Percentiles rank a stretch among this genome's conserved stretches.
Conservation (phyloP, 2,888 invertebrate genomes). For the Drosophila multiciliata region DNA sequence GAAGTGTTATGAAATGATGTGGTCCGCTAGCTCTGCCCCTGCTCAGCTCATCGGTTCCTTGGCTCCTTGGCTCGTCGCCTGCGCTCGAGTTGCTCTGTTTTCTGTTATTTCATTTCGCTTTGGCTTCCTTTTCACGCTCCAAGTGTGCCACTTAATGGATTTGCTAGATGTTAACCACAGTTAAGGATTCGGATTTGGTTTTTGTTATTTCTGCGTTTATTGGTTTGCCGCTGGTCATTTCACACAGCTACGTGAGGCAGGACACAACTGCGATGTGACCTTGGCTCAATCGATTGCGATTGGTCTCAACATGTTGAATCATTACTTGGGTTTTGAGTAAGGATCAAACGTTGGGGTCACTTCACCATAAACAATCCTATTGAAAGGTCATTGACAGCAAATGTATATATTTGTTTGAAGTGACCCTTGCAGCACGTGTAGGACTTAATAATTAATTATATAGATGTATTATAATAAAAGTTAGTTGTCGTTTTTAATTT, state of each 20-base stretch:
- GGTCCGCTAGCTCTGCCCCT: constrained; percentile 46
- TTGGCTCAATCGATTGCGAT: constrained; percentile 22
- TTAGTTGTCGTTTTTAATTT: background rate
- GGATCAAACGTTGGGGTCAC: constrained; percentile 2
- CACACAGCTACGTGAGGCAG: constrained; percentile 44
- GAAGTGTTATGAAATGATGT: constrained; percentile 80
- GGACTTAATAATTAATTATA: background rate
- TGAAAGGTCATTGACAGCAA: background rate
- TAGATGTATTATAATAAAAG: too few relatives aligned
- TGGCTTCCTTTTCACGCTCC: constrained; percentile 66
- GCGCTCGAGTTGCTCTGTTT: constrained; percentile 14
- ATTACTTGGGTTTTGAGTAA: constrained; percentile 12
- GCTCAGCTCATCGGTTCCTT: constrained; percentile 8
- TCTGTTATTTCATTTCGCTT: constrained; percentile 43
- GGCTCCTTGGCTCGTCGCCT: constrained; percentile 5
- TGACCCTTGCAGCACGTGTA: background rate
- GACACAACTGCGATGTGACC: constrained; percentile 25
- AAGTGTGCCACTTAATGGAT: constrained; percentile 78
- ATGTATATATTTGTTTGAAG: background rate
- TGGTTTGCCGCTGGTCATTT: constrained; percentile 45
- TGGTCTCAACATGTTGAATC: constrained; percentile 21
- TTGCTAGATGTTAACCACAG: constrained; percentile 75
- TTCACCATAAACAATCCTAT: background rate
- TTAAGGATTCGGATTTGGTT: constrained; percentile 57
- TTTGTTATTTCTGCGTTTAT: constrained; percentile 27